A percentile compares a stretch with the other conserved stretches of the same genome.
Conservation (phyloP, 2,888 invertebrate genomes). For the Arge pagana region DNA sequence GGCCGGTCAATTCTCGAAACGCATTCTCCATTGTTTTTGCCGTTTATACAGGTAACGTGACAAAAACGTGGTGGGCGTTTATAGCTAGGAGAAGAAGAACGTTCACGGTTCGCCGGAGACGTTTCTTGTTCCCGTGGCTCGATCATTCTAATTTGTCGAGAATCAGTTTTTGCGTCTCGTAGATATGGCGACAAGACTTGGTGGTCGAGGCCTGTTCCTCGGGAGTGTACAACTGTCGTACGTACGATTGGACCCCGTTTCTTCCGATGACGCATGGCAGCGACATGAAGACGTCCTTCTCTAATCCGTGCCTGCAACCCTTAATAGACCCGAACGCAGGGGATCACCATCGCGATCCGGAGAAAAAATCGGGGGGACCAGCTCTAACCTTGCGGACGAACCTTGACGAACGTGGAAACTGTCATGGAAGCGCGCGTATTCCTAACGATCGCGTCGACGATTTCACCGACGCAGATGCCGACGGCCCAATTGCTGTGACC, state of each 20-base stretch:
- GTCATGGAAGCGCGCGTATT: constrained; percentile 59
- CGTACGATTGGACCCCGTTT: constrained; percentile 48
- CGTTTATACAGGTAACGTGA: no score
- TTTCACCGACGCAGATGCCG: constrained; percentile 59
- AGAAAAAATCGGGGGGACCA: neutral
- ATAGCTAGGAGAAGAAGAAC: no score
- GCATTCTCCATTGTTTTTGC: no score
- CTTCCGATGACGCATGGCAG: constrained; percentile 61
- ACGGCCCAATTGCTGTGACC: constrained; percentile 63
- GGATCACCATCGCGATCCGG: no score
- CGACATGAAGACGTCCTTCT: constrained; percentile 64
- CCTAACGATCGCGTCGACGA: constrained; percentile 58
- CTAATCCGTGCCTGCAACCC: constrained; percentile 60
- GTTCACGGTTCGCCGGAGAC: no score
- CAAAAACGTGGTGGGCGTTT: no score
- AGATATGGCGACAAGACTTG: constrained; percentile 45
- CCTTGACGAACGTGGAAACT: constrained; percentile 60
- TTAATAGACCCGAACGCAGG: constrained; percentile 30
- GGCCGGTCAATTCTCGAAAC: no score
- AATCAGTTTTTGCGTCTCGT: constrained; percentile 44
- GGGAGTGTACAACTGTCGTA: constrained; percentile 45
- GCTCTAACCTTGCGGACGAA: constrained; percentile 30
- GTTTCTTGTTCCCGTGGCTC: no score
- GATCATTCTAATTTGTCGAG: constrained; percentile 39
- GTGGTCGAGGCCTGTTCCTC: constrained; percentile 46